These are phyloP conservation scores for Amyelois transitella DNA, from an alignment of 1,140 invertebrate species.

Conservation along the genomic window DNA sequence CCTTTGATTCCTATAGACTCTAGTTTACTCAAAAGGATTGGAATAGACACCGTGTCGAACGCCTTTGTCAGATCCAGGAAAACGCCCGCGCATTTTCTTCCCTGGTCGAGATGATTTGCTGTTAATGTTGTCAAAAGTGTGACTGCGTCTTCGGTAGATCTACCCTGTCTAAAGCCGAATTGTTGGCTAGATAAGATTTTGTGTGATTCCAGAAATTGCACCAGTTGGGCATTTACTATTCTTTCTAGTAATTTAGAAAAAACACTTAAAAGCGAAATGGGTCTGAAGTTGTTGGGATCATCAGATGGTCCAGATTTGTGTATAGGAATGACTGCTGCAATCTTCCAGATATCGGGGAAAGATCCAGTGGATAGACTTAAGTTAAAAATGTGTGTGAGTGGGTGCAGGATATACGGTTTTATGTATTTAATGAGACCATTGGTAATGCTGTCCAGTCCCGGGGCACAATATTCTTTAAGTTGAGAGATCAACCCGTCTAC, in stretches of 20 bases:
- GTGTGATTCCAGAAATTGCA: slow-evolving; percentile 2
- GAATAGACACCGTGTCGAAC: too few species aligned
- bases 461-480: neutral
- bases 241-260: slow-evolving; percentile 11
- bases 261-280: slow-evolving; percentile 6
- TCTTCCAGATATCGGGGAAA: slow-evolving; percentile 9
- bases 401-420: neutral
- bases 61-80: too few species aligned
- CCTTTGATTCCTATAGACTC: too few species aligned
- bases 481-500: neutral
- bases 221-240: slow-evolving; percentile 3
- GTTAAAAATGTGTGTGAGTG: slow-evolving; percentile 7
- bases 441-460: neutral
- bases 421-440: neutral
- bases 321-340: slow-evolving; percentile 6
- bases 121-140: too few species aligned
- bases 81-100: too few species aligned
- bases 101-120: too few species aligned
- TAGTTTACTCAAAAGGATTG: too few species aligned
- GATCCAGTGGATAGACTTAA: slow-evolving; percentile 3
- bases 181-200: too few species aligned
- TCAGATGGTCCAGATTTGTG: slow-evolving; percentile 1
- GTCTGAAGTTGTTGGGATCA: slow-evolving; percentile 8
- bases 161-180: too few species aligned
- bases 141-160: too few species aligned